A percentile compares a stretch with the other conserved stretches of the same genome.
phyloP scores from a whole-genome alignment of 2,888 invertebrate genomes.

The Steromphala cineraria region DNA sequence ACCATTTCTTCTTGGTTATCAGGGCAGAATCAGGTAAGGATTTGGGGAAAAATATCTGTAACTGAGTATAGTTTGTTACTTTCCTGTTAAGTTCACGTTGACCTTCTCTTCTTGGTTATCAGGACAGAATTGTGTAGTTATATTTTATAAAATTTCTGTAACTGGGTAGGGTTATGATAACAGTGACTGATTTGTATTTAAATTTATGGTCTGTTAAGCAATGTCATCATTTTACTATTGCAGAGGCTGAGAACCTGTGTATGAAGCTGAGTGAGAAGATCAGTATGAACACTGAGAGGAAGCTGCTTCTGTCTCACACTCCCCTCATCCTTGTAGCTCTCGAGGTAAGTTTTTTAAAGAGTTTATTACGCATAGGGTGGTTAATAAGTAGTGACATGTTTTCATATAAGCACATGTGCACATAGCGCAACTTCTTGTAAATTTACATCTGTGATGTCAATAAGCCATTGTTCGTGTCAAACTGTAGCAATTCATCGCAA shows the following conservation, averaged over 20 bases:
- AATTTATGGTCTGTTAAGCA: not conserved
- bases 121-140: slow-evolving; percentile 93
- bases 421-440: no score
- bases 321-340: slow-evolving; percentile 95
- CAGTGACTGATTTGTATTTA: no score
- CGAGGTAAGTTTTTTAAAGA: slow-evolving; percentile 83
- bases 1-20: not conserved
- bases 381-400: not conserved
- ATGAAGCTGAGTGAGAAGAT: slow-evolving; percentile 94
- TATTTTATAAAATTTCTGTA: no score
- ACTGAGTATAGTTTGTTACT: no score
- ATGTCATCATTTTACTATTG: slow-evolving; percentile 24
- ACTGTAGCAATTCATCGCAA: no score
- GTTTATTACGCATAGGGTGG: no score
- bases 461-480: no score
- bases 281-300: slow-evolving; percentile 92
- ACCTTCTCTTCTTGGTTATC: slow-evolving; percentile 97
- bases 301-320: slow-evolving; percentile 94
- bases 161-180: no score
- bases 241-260: slow-evolving; percentile 97
- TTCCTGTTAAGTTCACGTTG: slow-evolving; percentile 90
- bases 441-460: no score
- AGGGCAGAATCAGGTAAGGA: not conserved
- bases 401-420: not conserved
- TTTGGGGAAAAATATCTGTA: no score